These are phyloP conservation scores for Phymastichus coffea DNA, from an alignment of 1,140 invertebrate species.

Conservation along the genomic window DNA sequence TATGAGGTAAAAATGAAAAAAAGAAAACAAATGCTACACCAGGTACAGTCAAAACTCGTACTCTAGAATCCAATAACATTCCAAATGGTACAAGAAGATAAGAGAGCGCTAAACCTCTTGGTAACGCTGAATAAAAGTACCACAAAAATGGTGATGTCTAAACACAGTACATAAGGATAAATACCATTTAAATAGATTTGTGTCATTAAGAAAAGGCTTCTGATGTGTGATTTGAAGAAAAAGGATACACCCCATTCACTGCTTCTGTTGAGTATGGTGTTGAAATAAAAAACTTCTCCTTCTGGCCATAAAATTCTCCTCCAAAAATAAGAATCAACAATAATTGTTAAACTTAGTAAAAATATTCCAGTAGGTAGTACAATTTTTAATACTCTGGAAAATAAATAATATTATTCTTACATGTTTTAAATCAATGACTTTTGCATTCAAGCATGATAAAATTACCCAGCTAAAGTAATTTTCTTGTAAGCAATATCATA, in stretches of 20 bases:
- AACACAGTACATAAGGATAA: too few species aligned
- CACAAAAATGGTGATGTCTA: constrained; percentile 94
- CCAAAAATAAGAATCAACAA: constrained; percentile 95
- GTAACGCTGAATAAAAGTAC: constrained; percentile 98
- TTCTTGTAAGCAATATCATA: constrained; percentile 69
- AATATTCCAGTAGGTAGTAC: constrained; percentile 70
- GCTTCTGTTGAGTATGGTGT: constrained; percentile 92
- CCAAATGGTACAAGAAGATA: constrained; percentile 82
- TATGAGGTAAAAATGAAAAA: constrained; percentile 96
- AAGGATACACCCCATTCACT: constrained; percentile 97
- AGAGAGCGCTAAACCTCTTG: constrained; percentile 81
- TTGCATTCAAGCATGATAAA: constrained; percentile 11
- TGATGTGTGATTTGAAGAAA: too few species aligned
- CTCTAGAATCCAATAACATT: constrained; percentile 69
- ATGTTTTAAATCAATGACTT: neutral
- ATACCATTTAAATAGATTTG: too few species aligned
- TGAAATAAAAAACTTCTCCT: constrained; percentile 96
- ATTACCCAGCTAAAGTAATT: constrained; percentile 54
- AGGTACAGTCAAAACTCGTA: constrained; percentile 70
- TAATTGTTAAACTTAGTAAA: constrained; percentile 71
- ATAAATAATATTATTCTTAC: neutral
- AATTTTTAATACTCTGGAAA: constrained; percentile 71
- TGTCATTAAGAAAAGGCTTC: constrained; percentile 16
- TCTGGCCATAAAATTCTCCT: constrained; percentile 90
- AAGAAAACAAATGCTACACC: constrained; percentile 81